Conservation (phyloP, 2,113 vertebrate genomes). For the Oncorhynchus masou region DNA sequence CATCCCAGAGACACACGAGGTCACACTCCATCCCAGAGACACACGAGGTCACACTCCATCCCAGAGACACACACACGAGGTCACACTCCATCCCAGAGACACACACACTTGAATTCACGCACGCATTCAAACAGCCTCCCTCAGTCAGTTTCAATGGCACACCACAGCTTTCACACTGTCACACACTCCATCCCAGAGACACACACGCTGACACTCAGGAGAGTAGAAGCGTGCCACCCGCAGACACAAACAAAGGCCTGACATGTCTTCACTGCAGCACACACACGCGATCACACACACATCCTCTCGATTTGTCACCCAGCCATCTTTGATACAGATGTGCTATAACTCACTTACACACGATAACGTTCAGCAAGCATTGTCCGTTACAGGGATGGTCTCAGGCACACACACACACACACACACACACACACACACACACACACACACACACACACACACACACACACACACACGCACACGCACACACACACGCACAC, state of each 20-base stretch:
- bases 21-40: too few species aligned
- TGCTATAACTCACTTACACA: constrained; percentile 13
- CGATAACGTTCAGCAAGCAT: background rate
- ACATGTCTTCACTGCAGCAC: constrained; percentile 11
- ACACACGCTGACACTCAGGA: constrained; percentile 17
- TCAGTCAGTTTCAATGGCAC: constrained; percentile 48
- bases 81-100: constrained; percentile 26
- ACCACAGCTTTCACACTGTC: constrained; percentile 30
- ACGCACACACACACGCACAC: constrained; percentile 24
- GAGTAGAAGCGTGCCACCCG: constrained; percentile 36
- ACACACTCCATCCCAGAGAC: constrained; percentile 14
- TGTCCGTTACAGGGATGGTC: background rate
- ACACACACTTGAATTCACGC: constrained; percentile 16
- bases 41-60: background rate
- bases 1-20: too few species aligned
- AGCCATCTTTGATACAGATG: background rate
- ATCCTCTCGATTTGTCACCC: too few species aligned
- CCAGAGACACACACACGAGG: constrained; percentile 1
- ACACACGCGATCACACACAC: constrained; percentile 21
- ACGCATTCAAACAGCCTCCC: constrained; percentile 19
- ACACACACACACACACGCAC: background rate
- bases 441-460: constrained; percentile 26
- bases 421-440: background rate
- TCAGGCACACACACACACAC: too few species aligned
- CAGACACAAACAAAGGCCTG: constrained; percentile 59